Conservation (phyloP, 2,888 invertebrate genomes). For the Agrochola lychnidis region DNA sequence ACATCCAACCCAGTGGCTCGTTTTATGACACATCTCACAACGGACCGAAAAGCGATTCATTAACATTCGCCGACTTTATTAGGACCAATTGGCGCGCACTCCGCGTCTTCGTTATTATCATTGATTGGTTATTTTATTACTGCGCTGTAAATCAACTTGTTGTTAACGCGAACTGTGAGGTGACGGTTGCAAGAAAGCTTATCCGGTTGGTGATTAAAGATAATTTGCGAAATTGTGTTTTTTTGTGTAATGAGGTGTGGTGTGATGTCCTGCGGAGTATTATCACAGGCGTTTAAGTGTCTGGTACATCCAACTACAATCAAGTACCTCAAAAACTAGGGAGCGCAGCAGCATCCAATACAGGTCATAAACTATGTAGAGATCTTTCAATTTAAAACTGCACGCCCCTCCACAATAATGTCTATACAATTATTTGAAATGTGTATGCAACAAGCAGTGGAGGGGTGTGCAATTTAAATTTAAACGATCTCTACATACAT, state of each 20-base stretch:
- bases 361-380: neutral
- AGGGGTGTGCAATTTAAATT: neutral
- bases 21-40: conserved; percentile 90
- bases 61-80: conserved; percentile 89
- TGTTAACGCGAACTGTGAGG: conserved; percentile 54
- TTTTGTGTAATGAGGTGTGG: conserved; percentile 17
- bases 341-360: neutral
- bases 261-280: neutral
- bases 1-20: conserved; percentile 90
- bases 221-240: conserved; percentile 28
- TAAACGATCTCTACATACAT: neutral
- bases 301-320: neutral
- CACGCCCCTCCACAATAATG: too few relatives aligned
- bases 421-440: too few relatives aligned
- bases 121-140: conserved; percentile 75
- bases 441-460: neutral
- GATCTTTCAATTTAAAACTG: neutral
- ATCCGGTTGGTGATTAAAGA: conserved; percentile 23
- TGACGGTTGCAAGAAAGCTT: conserved; percentile 37
- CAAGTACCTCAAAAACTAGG: neutral
- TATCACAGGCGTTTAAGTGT: neutral
- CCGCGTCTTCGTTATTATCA: conserved; percentile 74
- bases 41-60: conserved; percentile 85
- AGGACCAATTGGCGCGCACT: conserved; percentile 82
- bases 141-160: conserved; percentile 60